These are phyloP conservation scores for Picathartes gymnocephalus DNA, from an alignment of 2,113 vertebrate genomes.

Conservation along the genomic window DNA sequence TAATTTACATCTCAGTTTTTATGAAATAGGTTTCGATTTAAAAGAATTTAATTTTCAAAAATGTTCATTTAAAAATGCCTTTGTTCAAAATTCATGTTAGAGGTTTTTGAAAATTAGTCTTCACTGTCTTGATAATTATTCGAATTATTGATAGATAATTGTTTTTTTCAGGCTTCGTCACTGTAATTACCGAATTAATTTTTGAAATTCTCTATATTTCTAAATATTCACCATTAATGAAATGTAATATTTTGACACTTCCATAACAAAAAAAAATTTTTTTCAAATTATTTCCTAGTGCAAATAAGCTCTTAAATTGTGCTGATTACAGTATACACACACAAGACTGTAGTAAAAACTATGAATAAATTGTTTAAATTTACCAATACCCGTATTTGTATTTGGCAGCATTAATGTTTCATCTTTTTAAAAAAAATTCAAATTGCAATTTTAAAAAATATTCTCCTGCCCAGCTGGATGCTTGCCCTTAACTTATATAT, in stretches of 20 bases:
- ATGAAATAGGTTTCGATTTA: neutral
- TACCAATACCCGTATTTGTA: neutral
- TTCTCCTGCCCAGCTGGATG: neutral
- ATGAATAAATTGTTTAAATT: neutral
- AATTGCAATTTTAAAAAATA: neutral
- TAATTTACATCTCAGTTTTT: neutral
- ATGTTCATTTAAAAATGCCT: neutral
- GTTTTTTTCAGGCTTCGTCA: neutral
- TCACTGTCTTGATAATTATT: neutral
- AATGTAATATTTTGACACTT: neutral
- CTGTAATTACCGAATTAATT: neutral
- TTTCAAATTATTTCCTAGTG: neutral
- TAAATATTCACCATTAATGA: neutral
- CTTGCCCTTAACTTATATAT: neutral
- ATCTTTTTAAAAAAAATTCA: fast-evolving
- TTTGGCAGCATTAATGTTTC: neutral
- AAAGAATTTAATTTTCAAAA: neutral
- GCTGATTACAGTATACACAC: neutral
- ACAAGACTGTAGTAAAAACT: neutral
- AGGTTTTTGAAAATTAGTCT: neutral
- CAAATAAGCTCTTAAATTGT: neutral
- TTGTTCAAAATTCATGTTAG: neutral
- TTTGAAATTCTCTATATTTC: neutral
- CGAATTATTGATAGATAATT: neutral
- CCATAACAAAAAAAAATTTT: neutral